A percentile compares a stretch with the other conserved stretches of the same genome.
These are phyloP conservation scores for Iselma pallidipennis DNA, from an alignment of 2,888 invertebrate genomes.

Conservation along the genomic window DNA sequence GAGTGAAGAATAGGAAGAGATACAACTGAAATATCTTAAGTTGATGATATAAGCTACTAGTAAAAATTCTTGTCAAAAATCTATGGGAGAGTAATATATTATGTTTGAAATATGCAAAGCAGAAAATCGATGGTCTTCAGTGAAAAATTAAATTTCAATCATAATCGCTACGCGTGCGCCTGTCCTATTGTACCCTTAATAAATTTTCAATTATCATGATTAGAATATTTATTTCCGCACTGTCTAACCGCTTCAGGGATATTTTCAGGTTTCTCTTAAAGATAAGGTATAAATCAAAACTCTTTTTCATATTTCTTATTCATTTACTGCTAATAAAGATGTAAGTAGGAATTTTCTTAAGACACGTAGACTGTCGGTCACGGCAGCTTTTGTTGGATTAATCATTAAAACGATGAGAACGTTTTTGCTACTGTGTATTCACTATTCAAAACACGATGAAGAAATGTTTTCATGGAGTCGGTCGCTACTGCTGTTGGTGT, in stretches of 20 bases:
- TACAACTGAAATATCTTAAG: conserved; percentile 37
- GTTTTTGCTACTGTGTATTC: conserved; percentile 20
- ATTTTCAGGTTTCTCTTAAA: not conserved
- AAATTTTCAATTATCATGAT: conserved; percentile 49
- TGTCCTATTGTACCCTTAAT: conserved; percentile 31
- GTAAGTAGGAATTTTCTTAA: conserved; percentile 1
- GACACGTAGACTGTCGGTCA: conserved; percentile 13
- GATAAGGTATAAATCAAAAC: not conserved
- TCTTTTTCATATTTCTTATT: not conserved
- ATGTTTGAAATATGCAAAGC: conserved; percentile 39
- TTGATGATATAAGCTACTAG: conserved; percentile 32
- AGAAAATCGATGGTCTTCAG: conserved; percentile 42
- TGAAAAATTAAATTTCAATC: conserved; percentile 47
- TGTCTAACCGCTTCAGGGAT: not conserved
- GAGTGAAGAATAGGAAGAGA: not conserved
- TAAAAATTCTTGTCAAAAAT: conserved; percentile 37
- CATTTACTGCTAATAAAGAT: not conserved
- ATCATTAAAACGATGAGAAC: conserved; percentile 21
- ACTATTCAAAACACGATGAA: conserved; percentile 2
- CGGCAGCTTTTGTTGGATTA: conserved; percentile 12
- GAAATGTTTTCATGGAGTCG: not conserved
- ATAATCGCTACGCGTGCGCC: conserved; percentile 36
- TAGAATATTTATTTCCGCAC: conserved; percentile 44
- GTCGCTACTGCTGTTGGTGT: not conserved
- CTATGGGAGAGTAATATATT: conserved; percentile 34